phyloP scores from a whole-genome alignment of 2,797 vertebrate species.

The Taenioides sp. region DNA sequence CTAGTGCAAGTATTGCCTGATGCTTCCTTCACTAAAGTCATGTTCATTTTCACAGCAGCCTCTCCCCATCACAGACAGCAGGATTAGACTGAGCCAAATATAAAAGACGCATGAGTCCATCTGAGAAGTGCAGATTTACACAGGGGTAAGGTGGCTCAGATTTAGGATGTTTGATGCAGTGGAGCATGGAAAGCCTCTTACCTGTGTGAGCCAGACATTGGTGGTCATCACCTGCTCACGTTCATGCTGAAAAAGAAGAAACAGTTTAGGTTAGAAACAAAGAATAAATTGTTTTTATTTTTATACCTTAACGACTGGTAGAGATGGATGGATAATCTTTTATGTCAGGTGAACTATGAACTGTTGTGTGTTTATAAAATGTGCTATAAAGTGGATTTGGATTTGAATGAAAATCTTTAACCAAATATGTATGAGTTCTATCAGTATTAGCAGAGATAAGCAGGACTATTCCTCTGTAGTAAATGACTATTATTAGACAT shows the following conservation, averaged over 20 bases:
- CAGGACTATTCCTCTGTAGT: not conserved
- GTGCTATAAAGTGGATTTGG: too few species aligned
- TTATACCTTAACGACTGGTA: too few species aligned
- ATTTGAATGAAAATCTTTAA: not conserved
- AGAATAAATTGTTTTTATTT: too few species aligned
- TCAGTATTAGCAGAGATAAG: not conserved
- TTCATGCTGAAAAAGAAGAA: constrained; percentile 83
- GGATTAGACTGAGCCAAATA: constrained; percentile 17
- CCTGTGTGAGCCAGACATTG: constrained; percentile 98
- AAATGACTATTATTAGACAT: not conserved
- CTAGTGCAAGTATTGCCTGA: not conserved
- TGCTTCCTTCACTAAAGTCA: constrained; percentile 19
- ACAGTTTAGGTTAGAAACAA: constrained; percentile 18
- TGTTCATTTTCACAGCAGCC: constrained; percentile 15
- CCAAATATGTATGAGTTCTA: not conserved
- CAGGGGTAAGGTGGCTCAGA: constrained; percentile 19
- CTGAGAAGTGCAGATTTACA: constrained; percentile 18
- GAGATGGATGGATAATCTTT: too few species aligned
- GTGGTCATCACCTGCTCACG: constrained; percentile 99
- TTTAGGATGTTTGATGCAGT: not conserved
- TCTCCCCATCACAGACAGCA: constrained; percentile 9
- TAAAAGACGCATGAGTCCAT: constrained; percentile 21
- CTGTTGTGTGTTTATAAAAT: too few species aligned
- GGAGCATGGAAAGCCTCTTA: constrained; percentile 60
- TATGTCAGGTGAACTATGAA: too few species aligned